Conservation (phyloP, 1,140 invertebrate genomes). For the Saccostrea cuccullata region DNA sequence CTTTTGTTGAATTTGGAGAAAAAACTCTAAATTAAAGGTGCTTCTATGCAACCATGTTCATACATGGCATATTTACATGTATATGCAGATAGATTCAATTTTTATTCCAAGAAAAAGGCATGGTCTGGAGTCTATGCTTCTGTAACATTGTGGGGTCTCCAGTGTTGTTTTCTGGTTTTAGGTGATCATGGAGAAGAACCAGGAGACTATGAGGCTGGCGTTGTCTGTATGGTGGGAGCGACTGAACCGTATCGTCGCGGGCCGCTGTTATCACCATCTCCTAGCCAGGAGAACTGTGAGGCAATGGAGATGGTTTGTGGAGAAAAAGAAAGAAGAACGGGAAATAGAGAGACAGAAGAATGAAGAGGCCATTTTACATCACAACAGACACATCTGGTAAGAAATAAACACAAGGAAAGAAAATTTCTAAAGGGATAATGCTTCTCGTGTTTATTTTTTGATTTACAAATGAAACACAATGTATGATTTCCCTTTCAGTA, state of each 20-base stretch:
- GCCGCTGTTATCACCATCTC: conserved; percentile 51
- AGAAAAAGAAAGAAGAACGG: conserved; percentile 40
- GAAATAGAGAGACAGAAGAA: conserved; percentile 48
- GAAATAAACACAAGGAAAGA: background rate
- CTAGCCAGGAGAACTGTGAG: conserved; percentile 47
- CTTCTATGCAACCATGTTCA: too few relatives aligned
- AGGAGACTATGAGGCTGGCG: conserved; percentile 2
- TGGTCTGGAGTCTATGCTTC: too few relatives aligned
- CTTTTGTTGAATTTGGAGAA: too few relatives aligned
- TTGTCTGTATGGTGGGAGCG: conserved; percentile 46
- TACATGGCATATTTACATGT: too few relatives aligned
- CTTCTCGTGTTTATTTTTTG: background rate
- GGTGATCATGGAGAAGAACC: conserved; percentile 48
- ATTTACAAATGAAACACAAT: background rate
- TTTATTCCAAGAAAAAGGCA: too few relatives aligned
- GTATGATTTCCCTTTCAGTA: background rate
- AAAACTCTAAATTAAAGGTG: too few relatives aligned
- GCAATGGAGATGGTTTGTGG: conserved; percentile 52
- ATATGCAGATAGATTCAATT: too few relatives aligned
- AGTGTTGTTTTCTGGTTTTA: background rate
- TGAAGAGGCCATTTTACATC: conserved; percentile 40
- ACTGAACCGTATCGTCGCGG: conserved; percentile 51
- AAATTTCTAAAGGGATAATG: background rate
- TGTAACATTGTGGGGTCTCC: too few relatives aligned
- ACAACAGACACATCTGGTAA: conserved; percentile 52